Percentiles rank a stretch among this genome's conserved stretches.
Conservation (phyloP, 2,113 vertebrate genomes). For the Sorex araneus region DNA sequence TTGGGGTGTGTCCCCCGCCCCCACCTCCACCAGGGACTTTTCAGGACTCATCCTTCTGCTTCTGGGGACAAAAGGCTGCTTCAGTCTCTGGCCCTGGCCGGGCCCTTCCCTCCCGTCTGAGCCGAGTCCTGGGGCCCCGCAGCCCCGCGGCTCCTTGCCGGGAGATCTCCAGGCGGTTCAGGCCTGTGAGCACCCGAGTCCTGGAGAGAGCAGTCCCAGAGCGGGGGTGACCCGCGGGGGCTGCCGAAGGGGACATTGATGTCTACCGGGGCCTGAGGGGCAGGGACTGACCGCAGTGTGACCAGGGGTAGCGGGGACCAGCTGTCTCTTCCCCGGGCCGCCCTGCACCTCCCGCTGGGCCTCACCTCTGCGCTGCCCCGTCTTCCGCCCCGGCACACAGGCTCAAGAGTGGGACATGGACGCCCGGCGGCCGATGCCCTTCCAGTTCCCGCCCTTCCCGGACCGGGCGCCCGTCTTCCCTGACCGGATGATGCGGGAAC, state of each 20-base stretch:
- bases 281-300: not conserved
- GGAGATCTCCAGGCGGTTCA: conserved; percentile 63
- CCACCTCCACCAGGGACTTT: not conserved
- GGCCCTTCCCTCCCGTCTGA: not conserved
- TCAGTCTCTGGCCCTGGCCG: too few relatives aligned
- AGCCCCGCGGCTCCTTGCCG: not conserved
- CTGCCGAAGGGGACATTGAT: too few relatives aligned
- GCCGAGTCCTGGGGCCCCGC: too few relatives aligned
- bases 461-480: conserved; percentile 79
- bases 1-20: not conserved
- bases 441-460: conserved; percentile 72
- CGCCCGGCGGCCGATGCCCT: conserved; percentile 62
- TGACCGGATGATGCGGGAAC: conserved; percentile 81
- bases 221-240: too few relatives aligned
- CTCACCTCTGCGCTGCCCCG: not conserved
- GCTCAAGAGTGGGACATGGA: conserved; percentile 83
- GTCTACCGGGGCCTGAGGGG: not conserved
- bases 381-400: conserved; percentile 46
- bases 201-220: not conserved
- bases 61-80: not conserved
- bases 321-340: too few relatives aligned
- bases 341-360: not conserved
- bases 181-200: not conserved
- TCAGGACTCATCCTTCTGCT: not conserved
- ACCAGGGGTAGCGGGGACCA: not conserved